phyloP scores from a whole-genome alignment of 2,113 vertebrate genomes.

The Acinonyx jubatus region DNA sequence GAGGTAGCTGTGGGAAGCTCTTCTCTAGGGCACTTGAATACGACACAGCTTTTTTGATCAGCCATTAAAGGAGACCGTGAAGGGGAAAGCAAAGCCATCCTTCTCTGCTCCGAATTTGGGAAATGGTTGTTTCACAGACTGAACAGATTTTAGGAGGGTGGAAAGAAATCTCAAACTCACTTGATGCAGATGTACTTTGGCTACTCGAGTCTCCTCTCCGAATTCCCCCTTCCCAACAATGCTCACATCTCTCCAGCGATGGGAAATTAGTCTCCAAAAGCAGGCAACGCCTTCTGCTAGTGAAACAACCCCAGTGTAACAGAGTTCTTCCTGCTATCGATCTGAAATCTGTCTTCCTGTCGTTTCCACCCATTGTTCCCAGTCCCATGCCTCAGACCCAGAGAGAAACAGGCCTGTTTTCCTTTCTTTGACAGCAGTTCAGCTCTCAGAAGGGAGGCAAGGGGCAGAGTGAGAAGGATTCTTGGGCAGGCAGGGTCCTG shows the following conservation, averaged over 20 bases:
- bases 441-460: background rate
- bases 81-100: no score
- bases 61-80: background rate
- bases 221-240: background rate
- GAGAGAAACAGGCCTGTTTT: background rate
- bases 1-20: background rate
- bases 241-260: background rate
- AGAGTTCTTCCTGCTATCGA: background rate
- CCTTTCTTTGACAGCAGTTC: background rate
- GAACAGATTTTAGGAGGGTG: background rate
- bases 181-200: background rate
- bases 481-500: background rate
- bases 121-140: background rate
- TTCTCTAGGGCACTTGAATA: background rate
- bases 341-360: constrained; percentile 28
- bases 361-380: constrained; percentile 57
- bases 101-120: background rate
- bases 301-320: background rate
- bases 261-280: background rate
- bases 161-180: background rate
- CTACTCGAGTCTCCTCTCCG: background rate
- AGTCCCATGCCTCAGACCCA: background rate
- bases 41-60: background rate
- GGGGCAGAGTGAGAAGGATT: background rate
- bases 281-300: background rate